Conservation (phyloP, 1,140 invertebrate species). For the Rhagoletis pomonella region DNA sequence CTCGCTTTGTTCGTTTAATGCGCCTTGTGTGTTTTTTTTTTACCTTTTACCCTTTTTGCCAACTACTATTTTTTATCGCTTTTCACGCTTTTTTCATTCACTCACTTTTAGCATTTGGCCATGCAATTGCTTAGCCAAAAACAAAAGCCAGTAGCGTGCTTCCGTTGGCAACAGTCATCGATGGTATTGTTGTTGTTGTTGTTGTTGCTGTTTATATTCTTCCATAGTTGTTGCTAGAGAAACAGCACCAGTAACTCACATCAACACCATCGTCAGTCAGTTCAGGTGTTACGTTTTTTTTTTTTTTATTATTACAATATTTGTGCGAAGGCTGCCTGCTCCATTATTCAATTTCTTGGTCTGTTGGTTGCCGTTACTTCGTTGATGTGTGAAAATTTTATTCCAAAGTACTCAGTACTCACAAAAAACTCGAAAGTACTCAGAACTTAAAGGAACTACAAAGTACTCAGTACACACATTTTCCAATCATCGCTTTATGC, state of each 20-base stretch:
- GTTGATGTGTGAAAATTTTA: too few relatives aligned
- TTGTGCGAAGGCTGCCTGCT: too few relatives aligned
- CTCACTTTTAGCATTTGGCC: background rate
- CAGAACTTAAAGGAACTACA: too few relatives aligned
- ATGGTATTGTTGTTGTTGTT: background rate
- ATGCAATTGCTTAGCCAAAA: background rate
- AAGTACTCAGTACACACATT: too few relatives aligned
- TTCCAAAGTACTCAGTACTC: too few relatives aligned
- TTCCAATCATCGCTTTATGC: too few relatives aligned
- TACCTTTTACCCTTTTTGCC: background rate
- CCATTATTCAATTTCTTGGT: too few relatives aligned
- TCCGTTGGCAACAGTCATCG: constrained; percentile 35
- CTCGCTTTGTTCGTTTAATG: background rate
- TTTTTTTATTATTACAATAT: background rate
- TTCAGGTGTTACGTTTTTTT: background rate
- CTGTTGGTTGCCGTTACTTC: too few relatives aligned
- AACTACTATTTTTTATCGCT: background rate
- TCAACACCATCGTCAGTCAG: background rate
- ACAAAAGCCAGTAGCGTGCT: background rate
- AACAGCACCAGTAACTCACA: background rate
- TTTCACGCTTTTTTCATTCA: background rate
- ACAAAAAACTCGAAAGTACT: too few relatives aligned
- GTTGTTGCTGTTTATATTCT: background rate
- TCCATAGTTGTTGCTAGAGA: background rate
- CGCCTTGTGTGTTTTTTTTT: background rate